Evolutionary conservation across 1,140 invertebrate species (phyloP), one percentile per base, ranked within the genome.

Genomic region (Phymorhynchus buccinoides): DNA sequence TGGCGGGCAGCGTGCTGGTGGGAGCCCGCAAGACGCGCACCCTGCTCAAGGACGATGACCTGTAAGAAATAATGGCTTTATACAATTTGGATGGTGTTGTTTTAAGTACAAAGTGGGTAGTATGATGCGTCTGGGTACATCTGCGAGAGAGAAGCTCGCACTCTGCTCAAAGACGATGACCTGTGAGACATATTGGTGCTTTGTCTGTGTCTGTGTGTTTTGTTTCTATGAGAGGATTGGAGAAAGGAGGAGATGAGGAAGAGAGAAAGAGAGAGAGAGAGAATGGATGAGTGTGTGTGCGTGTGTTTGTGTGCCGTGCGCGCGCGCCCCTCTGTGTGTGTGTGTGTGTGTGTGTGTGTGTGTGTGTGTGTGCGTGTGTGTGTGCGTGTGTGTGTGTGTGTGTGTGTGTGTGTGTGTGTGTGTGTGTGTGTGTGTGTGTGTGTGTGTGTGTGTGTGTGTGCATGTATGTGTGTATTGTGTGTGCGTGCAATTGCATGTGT

Each of bases 1-100:
- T 91, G 9, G 89, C 89, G 18, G 91, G 90, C 12, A 88, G 89
- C 80, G 83, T 92, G 4, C 87, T 92, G n/a, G 87, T 90, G 85
- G 91, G 88, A n/a, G 87, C 88, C 14, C 80, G 85, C 80, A 89
- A 88, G 86, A 89, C 89, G 86, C 88, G 91, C 80, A 88, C 87
- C 75, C 87, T 92, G 9, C 86, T 92, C 22, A 86, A 89, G 4
- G 86, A 88, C 22, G 84, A 89, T 48, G 7, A 83, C 44, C 79
- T 90, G 91, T 92, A 85, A 90, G 91, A 89, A 18, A 48, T 18
- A 9, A 48, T 18, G n/a, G n/a, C n/a, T n/a, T n/a, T n/a, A n/a
- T n/a, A n/a, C n/a, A n/a, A n/a, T n/a, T n/a, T n/a, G n/a, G n/a
- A n/a, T n/a, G n/a, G n/a, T n/a, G n/a, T n/a, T n/a, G n/a, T n/a